A percentile compares a stretch with the other conserved stretches of the same genome.
phyloP scores from a whole-genome alignment of 2,113 vertebrate species.

The Bolborhynchus lineola region DNA sequence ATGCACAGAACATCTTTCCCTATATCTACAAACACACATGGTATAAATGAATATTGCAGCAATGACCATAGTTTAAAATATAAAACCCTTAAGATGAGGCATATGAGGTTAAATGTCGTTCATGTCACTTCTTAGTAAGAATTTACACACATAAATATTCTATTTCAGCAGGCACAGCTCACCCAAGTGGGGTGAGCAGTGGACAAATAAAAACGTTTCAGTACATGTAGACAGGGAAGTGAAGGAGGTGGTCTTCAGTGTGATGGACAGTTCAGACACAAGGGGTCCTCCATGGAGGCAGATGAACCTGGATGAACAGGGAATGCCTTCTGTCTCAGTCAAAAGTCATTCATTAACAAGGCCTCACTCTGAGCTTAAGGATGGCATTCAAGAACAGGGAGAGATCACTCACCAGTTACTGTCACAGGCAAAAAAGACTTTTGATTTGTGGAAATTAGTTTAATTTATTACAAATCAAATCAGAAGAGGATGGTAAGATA shows the following conservation, averaged over 20 bases:
- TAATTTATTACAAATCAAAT: background rate
- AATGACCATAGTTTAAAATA: background rate
- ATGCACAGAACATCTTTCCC: background rate
- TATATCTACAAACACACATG: background rate
- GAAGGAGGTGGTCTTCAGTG: fast-evolving
- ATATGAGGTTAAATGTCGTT: background rate
- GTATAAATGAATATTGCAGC: background rate
- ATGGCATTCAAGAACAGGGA: background rate
- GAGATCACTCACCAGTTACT: background rate
- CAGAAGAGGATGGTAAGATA: background rate
- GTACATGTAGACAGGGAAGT: background rate
- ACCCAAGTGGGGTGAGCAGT: background rate
- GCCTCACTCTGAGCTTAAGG: background rate
- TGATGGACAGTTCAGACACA: background rate
- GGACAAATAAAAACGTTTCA: background rate
- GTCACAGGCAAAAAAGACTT: background rate
- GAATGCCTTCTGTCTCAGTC: background rate
- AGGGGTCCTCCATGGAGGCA: fast-evolving
- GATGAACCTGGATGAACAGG: background rate
- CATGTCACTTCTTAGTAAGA: background rate
- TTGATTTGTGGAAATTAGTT: background rate
- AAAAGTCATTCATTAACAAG: background rate
- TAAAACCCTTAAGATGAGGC: background rate
- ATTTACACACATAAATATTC: background rate
- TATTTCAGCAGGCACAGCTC: background rate